Base-by-base conservation (phyloP, 1,140 invertebrate genomes). In the Himalopsyche phryganea region DNA sequence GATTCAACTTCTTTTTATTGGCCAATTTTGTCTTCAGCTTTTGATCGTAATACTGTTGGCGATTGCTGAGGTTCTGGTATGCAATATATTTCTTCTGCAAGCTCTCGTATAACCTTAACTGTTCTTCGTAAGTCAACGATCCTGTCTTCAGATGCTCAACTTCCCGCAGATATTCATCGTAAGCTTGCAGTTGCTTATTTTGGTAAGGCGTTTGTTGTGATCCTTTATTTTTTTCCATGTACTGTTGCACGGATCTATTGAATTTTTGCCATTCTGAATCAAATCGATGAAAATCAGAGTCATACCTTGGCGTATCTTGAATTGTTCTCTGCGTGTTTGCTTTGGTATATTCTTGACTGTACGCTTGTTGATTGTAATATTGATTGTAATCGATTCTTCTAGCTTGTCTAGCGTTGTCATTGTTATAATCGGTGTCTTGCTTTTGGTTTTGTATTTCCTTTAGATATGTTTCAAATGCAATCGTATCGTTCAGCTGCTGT, bases 221-320 rank as follows among this genome's bases (percentile, higher is more conserved):
- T 6, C 15, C 19, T 18, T 49, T 32, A 36, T 58, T 46, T n/a
- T 57, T 51, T 61, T 55, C 6, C 58, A 36, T 15, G 54, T 40
- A 48, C 23, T 13, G 0, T 36, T 20, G 40, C 63, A 68, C 51
- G 64, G 66, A 40, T 67, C 66, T 23, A 62, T 65, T 38, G 65
- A 66, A 58, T 63, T 61, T 19, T 62, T 66, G 50, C 69, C 68
- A 14, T 67, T 69, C 63, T 23, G 38, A 28, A 5, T 28, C 23
- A 28, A 9, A 9, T 28, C 9, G 3, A 9, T 28, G 23, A 28
- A 6, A 6, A 4, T 45, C 18, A 19, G 7, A 45, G 18, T 19
- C 18, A 36, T 28, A 19, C n/a, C 20, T 51, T n/a, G 9, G 36
- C 36, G 13, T 33, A 3, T n/a, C 36, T 35, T 10, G 15, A 23